phyloP scores from a whole-genome alignment of 2,888 invertebrate genomes.

The Andrena marginata region DNA sequence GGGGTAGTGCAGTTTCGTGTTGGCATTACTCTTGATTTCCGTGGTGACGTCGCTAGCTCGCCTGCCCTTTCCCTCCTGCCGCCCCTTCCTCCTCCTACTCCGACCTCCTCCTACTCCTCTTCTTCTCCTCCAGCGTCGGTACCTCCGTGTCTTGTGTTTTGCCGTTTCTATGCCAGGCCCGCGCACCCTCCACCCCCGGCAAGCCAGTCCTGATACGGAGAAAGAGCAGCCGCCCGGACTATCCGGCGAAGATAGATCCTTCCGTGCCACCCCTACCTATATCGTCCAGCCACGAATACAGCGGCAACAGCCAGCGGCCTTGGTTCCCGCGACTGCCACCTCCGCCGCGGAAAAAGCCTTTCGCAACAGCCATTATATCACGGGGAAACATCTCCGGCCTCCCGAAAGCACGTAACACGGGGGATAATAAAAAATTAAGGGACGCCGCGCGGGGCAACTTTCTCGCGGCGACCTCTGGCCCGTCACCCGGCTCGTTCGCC shows the following conservation, averaged over 20 bases:
- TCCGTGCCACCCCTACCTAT: slow-evolving; percentile 60
- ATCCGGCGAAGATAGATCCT: slow-evolving; percentile 74
- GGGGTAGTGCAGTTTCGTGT: slow-evolving; percentile 86
- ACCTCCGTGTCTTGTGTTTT: slow-evolving; percentile 78
- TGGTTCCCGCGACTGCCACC: slow-evolving; percentile 28
- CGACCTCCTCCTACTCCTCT: slow-evolving; percentile 48
- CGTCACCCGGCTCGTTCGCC: not conserved
- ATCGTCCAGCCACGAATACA: slow-evolving; percentile 49
- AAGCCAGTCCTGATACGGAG: slow-evolving; percentile 60
- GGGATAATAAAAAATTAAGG: slow-evolving; percentile 64
- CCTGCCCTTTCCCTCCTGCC: slow-evolving; percentile 68
- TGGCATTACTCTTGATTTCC: slow-evolving; percentile 89
- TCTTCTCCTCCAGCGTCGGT: slow-evolving; percentile 53
- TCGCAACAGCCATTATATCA: slow-evolving; percentile 58
- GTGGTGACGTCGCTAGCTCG: slow-evolving; percentile 84
- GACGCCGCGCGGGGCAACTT: slow-evolving; percentile 1
- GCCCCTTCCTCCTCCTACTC: slow-evolving; percentile 24
- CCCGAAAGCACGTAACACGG: slow-evolving; percentile 25
- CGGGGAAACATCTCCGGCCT: slow-evolving; percentile 47
- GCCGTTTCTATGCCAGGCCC: slow-evolving; percentile 66
- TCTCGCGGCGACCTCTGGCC: not conserved
- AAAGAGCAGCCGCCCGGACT: slow-evolving; percentile 72
- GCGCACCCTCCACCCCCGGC: slow-evolving; percentile 36
- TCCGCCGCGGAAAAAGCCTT: slow-evolving; percentile 49
- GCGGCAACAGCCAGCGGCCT: slow-evolving; percentile 16